Evolutionary conservation across 1,140 invertebrate genomes (phyloP), one percentile per base, ranked within the genome.

Genomic region (Aphaenogaster ashmeadi): DNA sequence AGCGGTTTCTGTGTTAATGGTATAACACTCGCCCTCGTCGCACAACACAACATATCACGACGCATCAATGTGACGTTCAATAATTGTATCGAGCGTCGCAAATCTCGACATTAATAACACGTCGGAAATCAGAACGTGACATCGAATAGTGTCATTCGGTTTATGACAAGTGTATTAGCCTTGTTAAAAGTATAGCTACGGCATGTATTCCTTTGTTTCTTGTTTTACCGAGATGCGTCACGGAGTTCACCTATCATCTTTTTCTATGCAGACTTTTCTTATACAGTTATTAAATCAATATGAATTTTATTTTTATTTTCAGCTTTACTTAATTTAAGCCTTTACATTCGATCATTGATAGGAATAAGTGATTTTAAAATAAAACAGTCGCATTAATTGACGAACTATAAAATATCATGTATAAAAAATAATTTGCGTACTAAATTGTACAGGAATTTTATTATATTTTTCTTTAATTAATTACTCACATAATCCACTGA

Each of bases 61-160:
- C 56, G 50, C 86, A 75, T 88, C 85, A 94, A 93, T 92, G 91
- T 94, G 94, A 94, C 94, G 89, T 94, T 94, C 92, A 94, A 95
- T 93, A 95, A 93, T 94, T 95, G 93, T 89, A 90, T 91, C 87
- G 87, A 52, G 58, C 88, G 91, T 93, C 91, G 50, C 69, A 88
- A 93, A 92, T 91, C 92, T 88, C 91, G 93, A 95, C 94, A 90
- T 94, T 95, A 95, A 95, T 95, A 94, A 93, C 92, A 90, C 93
- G 86, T 86, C 86, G 71, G 33, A 80, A 81, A 64, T 71, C 81
- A 81, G 91, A 91, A 93, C 91, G 90, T 89, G 92, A 91, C 67
- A 69, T 81, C 36, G 74, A 58, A 71, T 88, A 62, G 38, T 27
- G 38, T 87, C 54, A 56, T 71, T 87, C 88, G 79, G 87, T 84